These are phyloP conservation scores for Leptopilina clavipes DNA, from an alignment of 1,140 invertebrate species.

Conservation along the genomic window DNA sequence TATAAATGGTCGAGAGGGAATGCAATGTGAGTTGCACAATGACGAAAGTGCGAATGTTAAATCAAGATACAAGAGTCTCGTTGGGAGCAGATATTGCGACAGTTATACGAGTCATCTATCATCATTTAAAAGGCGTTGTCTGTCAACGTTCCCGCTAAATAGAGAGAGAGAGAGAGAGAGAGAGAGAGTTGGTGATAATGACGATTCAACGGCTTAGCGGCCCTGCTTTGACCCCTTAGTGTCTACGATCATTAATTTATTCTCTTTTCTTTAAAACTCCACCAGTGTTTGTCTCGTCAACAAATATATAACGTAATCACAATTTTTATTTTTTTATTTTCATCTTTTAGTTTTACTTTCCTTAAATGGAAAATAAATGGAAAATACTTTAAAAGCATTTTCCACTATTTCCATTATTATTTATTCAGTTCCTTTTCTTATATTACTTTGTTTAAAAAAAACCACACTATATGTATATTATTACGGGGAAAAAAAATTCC, in stretches of 20 bases:
- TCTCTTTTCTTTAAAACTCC: constrained; percentile 40
- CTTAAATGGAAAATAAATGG: too few relatives aligned
- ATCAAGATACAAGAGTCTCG: constrained; percentile 67
- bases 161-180: neutral
- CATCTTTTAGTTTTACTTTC: too few relatives aligned
- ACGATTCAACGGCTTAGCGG: constrained; percentile 56
- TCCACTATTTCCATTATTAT: too few relatives aligned
- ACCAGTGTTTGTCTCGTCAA: constrained; percentile 11
- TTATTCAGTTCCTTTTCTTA: too few relatives aligned
- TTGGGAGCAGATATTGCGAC: constrained; percentile 64
- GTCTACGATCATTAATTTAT: constrained; percentile 60
- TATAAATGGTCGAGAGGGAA: constrained; percentile 12
- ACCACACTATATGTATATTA: neutral
- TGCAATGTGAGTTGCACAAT: constrained; percentile 36
- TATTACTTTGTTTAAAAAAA: neutral
- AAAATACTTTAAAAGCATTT: too few relatives aligned
- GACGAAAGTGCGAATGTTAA: constrained; percentile 62
- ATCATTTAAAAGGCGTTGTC: constrained; percentile 66
- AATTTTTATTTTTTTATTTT: too few relatives aligned
- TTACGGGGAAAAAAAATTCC: neutral
- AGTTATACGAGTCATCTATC: constrained; percentile 70
- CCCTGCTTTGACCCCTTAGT: constrained; percentile 57
- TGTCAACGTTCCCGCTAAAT: constrained; percentile 60
- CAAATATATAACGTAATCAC: neutral
- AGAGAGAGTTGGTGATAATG: constrained; percentile 58